These are phyloP conservation scores for Cichlasoma orientale DNA, from an alignment of 2,797 vertebrate species.

Conservation along the genomic window DNA sequence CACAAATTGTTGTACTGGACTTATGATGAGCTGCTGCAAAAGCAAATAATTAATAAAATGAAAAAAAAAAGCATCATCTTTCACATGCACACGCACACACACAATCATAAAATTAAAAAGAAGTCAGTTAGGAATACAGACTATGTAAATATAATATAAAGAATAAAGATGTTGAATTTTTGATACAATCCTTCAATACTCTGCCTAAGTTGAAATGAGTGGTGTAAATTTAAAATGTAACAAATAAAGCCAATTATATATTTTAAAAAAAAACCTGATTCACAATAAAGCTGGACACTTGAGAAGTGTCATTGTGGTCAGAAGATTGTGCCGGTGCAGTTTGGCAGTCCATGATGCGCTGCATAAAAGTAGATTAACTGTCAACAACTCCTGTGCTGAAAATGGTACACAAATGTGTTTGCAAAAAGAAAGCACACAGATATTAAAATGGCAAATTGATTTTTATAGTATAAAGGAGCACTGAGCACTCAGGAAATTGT, in stretches of 20 bases:
- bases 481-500: not conserved
- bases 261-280: accelerated
- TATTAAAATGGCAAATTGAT: not conserved
- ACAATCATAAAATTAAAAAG: too few species aligned
- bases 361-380: not conserved
- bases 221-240: not conserved
- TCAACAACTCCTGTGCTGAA: not conserved
- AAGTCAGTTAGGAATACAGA: not conserved
- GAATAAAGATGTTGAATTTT: not conserved
- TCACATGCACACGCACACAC: too few species aligned
- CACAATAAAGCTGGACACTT: not conserved
- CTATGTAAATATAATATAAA: not conserved
- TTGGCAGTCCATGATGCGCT: not conserved
- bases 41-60: not conserved
- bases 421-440: not conserved
- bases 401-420: not conserved
- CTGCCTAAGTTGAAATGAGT: not conserved
- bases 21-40: not conserved
- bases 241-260: not conserved
- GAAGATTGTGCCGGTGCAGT: not conserved
- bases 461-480: not conserved
- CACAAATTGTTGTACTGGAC: not conserved
- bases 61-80: too few species aligned
- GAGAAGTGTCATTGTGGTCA: not conserved
- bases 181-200: not conserved